Evolutionary conservation across 2,888 invertebrate genomes (phyloP).

Genomic region (Amaurobius ferox): DNA sequence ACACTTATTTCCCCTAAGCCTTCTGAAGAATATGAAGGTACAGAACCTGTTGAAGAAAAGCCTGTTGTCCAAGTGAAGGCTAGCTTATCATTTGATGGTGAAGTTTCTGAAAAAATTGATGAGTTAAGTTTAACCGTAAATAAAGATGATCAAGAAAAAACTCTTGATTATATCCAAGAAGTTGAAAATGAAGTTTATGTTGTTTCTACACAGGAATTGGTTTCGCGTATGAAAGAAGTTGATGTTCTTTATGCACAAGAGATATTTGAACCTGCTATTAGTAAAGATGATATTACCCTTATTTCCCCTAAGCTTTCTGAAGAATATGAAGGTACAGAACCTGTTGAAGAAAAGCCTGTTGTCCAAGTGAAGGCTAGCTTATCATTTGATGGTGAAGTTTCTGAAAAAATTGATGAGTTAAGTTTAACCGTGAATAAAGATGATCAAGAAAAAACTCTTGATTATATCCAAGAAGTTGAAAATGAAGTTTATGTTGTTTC

Average conservation of each 20-base stretch:
- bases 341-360: slow-evolving; percentile 30
- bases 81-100: slow-evolving; percentile 6
- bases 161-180: not conserved
- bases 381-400: not conserved
- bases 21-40: not conserved
- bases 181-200: slow-evolving; percentile 28
- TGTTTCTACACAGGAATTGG: not conserved
- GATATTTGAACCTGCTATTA: not conserved
- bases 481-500: slow-evolving; percentile 23
- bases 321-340: not conserved
- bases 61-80: not conserved
- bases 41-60: not conserved
- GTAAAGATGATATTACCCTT: not conserved
- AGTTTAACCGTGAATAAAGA: not conserved
- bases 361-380: slow-evolving; percentile 18
- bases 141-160: not conserved
- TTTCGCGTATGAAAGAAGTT: not conserved
- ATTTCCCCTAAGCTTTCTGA: not conserved
- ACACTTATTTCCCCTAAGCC: not conserved
- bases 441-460: not conserved
- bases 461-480: slow-evolving; percentile 40
- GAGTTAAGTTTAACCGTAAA: no score
- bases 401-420: no score
- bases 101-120: not conserved
- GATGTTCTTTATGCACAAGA: not conserved